Evolutionary conservation across 1,140 invertebrate species (phyloP).

Genomic region (Aphidius gifuensis): DNA sequence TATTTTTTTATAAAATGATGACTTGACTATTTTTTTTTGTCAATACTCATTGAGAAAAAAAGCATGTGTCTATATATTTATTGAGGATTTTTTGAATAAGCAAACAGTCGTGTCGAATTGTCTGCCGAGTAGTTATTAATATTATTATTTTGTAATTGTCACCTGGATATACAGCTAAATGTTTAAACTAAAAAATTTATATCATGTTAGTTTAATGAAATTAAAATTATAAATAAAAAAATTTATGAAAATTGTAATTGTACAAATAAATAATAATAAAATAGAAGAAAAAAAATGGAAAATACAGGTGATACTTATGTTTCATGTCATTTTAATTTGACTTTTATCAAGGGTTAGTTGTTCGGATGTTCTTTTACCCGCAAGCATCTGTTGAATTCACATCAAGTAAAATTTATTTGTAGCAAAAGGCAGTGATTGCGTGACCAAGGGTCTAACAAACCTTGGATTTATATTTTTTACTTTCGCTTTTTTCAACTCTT

Average conservation of each 20-base stretch:
- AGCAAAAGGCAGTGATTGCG: constrained; percentile 47
- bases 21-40: constrained; percentile 4
- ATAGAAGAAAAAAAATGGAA: no score
- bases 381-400: constrained; percentile 13
- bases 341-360: background rate
- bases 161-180: constrained; percentile 23
- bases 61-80: constrained; percentile 25
- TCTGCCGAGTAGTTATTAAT: constrained; percentile 23
- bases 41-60: constrained; percentile 30
- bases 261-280: no score
- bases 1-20: background rate
- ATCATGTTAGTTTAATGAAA: background rate
- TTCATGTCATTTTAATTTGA: constrained; percentile 9
- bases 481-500: background rate
- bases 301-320: background rate
- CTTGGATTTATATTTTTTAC: constrained; percentile 19
- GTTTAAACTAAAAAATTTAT: background rate
- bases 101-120: background rate
- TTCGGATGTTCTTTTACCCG: constrained; percentile 16
- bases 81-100: constrained; percentile 6
- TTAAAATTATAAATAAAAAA: constrained; percentile 12
- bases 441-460: constrained; percentile 36
- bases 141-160: constrained; percentile 17
- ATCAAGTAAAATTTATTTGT: constrained; percentile 1
- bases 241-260: background rate